Evolutionary conservation across 2,888 invertebrate genomes (phyloP).

Genomic region (Itoplectis maculator): DNA sequence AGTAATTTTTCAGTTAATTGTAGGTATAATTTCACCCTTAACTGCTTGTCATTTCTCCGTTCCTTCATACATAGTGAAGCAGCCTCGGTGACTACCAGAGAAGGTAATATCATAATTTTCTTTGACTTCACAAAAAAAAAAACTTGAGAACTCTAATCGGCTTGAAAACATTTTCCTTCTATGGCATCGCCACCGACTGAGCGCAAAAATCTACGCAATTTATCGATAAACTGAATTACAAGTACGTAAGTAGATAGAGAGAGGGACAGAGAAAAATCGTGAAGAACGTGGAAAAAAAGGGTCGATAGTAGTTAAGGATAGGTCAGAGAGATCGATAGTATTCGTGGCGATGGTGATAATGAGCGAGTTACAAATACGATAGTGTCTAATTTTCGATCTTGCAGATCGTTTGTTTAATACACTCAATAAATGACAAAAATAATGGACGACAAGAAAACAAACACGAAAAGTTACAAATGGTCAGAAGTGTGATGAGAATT

Average conservation of each 20-base stretch:
- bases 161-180: constrained; percentile 23
- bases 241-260: constrained; percentile 48
- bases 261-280: not conserved
- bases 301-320: constrained; percentile 40
- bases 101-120: constrained; percentile 21
- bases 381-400: constrained; percentile 44
- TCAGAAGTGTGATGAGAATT: constrained; percentile 18
- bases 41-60: not conserved
- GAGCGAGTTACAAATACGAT: constrained; percentile 43
- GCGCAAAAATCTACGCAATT: constrained; percentile 48
- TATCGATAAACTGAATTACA: constrained; percentile 61
- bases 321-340: constrained; percentile 28
- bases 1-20: not conserved
- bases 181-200: constrained; percentile 18
- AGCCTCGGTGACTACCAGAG: constrained; percentile 42
- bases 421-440: constrained; percentile 29
- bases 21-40: not conserved
- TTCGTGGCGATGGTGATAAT: constrained; percentile 50
- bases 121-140: not conserved
- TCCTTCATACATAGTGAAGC: constrained; percentile 26
- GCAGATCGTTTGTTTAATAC: constrained; percentile 38
- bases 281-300: not conserved
- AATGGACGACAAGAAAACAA: constrained; percentile 1
- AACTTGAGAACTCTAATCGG: not conserved
- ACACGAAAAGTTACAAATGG: constrained; percentile 33